Evolutionary conservation across 2,888 invertebrate species (phyloP), one percentile per base, ranked within the genome.

Genomic region (Pherbina coryleti): DNA sequence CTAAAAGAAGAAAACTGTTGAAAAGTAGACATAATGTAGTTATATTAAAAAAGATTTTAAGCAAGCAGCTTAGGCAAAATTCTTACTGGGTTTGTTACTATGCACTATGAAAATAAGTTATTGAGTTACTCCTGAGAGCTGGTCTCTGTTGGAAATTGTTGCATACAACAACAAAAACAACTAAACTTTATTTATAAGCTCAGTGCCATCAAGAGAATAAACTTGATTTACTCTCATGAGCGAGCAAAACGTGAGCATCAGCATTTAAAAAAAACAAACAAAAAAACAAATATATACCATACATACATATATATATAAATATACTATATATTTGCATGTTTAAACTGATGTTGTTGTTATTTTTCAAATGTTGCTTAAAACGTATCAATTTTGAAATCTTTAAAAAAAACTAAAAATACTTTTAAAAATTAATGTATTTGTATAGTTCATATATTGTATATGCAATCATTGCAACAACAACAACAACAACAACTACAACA

Each of bases 61-160:
- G 44, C 44, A 11, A 11, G 44, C 11, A 37, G 44, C 44, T 44
- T 44, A 11, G 14, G 44, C 44, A 44, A 44, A 44, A 44, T 44
- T 44, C 44, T 44, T 11, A 44, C 44, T 44, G 44, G 44, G 14
- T 44, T 44, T 44, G 44, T 55, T 19, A 55, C 2, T 55, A n/a
- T 1, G 19, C 19, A 55, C 9, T 19, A 55, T 22, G 19, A 9
- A 19, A 22, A 19, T 22, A 55, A 22, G 55, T 22, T 22, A 55
- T 22, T 22, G 55, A n/a, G 19, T 9, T 37, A 66, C 66, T 34
- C 37, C 19, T 31, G 34, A 44, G 66, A 66, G 66, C 66, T 66
- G 66, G 66, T 37, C 66, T 66, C 66, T 66, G 66, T 31, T 66
- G n/a, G 19, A n/a, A 66, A 37, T 37, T 31, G 4, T 25, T 62